Evolutionary conservation across 2,797 vertebrate genomes (phyloP).

Genomic region (Rhinichthys osculus): DNA sequence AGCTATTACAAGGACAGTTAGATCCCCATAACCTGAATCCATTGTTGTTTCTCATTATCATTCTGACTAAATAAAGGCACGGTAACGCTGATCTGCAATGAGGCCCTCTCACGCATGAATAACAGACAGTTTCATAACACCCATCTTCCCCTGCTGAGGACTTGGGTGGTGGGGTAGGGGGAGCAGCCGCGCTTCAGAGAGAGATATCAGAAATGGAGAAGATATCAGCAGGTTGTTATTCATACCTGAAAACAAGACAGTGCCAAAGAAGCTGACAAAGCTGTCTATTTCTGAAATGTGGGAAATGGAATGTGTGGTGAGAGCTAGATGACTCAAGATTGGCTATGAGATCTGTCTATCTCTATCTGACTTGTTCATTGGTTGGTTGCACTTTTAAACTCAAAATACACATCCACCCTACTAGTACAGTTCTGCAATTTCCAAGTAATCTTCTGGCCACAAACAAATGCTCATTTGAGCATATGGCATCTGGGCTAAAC

Average conservation of each 20-base stretch:
- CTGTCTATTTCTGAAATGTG: slow-evolving; percentile 28
- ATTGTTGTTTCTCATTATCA: slow-evolving; percentile 63
- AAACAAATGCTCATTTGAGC: slow-evolving; percentile 19
- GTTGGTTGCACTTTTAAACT: not conserved
- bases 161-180: not conserved
- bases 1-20: slow-evolving; percentile 57
- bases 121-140: slow-evolving; percentile 57
- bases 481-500: slow-evolving; percentile 54
- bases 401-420: not conserved
- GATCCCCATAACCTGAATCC: slow-evolving; percentile 59
- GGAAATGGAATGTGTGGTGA: slow-evolving; percentile 30
- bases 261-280: slow-evolving; percentile 44
- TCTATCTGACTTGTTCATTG: not conserved
- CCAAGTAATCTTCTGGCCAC: slow-evolving; percentile 18
- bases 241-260: slow-evolving; percentile 42
- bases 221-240: slow-evolving; percentile 47
- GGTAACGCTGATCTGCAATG: slow-evolving; percentile 59
- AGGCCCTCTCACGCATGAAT: slow-evolving; percentile 61
- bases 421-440: slow-evolving; percentile 2
- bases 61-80: slow-evolving; percentile 61
- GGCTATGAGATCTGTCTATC: not conserved
- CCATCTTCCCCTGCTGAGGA: slow-evolving; percentile 31
- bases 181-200: not conserved
- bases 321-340: slow-evolving; percentile 26
- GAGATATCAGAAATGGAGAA: slow-evolving; percentile 45